Conservation (phyloP, 37 sponge, comb jelly and placozoan genomes). For the Ephydatia muelleri region DNA sequence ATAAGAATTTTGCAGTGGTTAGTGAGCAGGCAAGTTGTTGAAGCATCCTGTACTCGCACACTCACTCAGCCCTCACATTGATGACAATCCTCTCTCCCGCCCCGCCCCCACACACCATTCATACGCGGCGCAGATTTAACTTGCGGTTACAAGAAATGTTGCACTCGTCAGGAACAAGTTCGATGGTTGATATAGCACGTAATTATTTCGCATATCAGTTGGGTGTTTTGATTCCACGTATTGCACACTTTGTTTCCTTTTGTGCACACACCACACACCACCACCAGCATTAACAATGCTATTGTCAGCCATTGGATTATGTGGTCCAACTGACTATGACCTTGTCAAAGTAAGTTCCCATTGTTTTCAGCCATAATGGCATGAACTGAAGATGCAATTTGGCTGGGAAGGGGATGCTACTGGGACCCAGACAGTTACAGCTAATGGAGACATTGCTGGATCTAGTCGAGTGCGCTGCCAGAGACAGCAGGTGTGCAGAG, state of each 20-base stretch:
- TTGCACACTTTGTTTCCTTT: conserved; percentile 1
- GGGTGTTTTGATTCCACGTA: too few relatives aligned
- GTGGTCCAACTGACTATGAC: conserved; percentile 44
- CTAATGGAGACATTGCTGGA: conserved; percentile 53
- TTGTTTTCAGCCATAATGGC: neutral
- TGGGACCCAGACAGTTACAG: conserved; percentile 27
- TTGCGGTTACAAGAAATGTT: conserved; percentile 24
- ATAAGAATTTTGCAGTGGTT: conserved; percentile 68
- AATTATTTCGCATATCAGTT: neutral
- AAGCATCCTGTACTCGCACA: neutral
- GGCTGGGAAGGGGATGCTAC: conserved; percentile 35
- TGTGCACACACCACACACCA: neutral
- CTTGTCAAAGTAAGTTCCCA: conserved; percentile 33
- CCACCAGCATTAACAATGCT: conserved; percentile 15
- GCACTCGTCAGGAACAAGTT: neutral
- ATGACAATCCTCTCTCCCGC: too few relatives aligned
- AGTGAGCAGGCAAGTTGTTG: conserved; percentile 42
- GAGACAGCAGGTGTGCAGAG: neutral
- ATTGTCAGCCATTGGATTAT: conserved; percentile 41
- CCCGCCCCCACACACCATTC: neutral
- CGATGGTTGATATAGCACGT: too few relatives aligned
- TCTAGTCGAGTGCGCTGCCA: neutral
- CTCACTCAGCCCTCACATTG: neutral
- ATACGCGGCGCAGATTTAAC: conserved; percentile 20
- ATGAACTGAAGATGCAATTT: neutral